Evolutionary conservation across 1,140 invertebrate genomes (phyloP).

Genomic region (Teleogryllus occipitalis): DNA sequence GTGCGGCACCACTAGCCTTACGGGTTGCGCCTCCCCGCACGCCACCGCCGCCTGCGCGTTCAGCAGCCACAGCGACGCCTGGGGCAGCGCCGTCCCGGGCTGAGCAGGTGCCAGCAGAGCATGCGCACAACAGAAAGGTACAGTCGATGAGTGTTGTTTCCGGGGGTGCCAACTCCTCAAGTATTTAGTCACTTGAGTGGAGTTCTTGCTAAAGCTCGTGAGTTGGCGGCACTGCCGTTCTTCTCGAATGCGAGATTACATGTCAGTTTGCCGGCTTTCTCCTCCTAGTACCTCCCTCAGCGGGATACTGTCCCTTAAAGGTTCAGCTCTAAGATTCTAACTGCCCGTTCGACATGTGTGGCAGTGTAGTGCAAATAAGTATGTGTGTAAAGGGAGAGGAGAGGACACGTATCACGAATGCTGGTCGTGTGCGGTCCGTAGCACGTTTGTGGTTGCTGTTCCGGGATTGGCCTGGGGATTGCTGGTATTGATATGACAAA

Average conservation of each 20-base stretch:
- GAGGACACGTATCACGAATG: too few relatives aligned
- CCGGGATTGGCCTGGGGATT: too few relatives aligned
- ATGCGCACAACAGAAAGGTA: not conserved
- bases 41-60: not conserved
- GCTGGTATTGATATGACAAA: too few relatives aligned
- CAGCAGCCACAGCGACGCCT: not conserved
- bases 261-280: not conserved
- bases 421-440: too few relatives aligned
- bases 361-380: too few relatives aligned
- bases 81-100: not conserved
- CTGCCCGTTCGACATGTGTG: too few relatives aligned
- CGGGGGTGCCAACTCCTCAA: not conserved
- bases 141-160: not conserved
- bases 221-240: not conserved
- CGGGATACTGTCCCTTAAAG: too few relatives aligned
- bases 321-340: too few relatives aligned
- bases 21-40: not conserved
- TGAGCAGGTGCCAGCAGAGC: not conserved
- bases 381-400: too few relatives aligned
- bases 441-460: too few relatives aligned
- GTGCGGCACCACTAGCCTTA: not conserved
- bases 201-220: not conserved
- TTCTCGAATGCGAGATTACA: not conserved
- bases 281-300: too few relatives aligned
- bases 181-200: not conserved